Evolutionary conservation across 1,140 invertebrate species (phyloP).

Genomic region (Teleogryllus occipitalis): DNA sequence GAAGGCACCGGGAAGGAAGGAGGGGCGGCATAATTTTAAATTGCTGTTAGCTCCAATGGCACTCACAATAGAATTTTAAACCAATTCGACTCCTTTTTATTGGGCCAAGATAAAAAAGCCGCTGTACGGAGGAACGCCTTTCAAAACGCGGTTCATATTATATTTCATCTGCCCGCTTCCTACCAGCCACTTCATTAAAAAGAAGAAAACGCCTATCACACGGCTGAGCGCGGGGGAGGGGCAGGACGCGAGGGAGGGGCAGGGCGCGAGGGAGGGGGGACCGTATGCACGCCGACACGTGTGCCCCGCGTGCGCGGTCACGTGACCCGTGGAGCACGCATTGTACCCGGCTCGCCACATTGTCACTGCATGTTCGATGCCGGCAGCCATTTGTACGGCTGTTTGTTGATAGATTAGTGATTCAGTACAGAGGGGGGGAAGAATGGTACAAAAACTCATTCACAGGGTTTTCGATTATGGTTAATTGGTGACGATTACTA

Average conservation of each 20-base stretch:
- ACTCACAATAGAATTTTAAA: neutral
- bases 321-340: neutral
- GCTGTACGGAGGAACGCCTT: neutral
- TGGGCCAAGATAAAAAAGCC: neutral
- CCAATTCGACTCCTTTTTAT: slow-evolving; percentile 4
- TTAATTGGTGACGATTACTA: no score
- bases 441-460: neutral
- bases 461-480: no score
- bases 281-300: neutral
- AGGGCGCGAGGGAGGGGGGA: no score
- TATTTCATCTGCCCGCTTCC: neutral
- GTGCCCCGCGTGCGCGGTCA: neutral
- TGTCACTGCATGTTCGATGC: neutral
- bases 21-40: slow-evolving; percentile 5
- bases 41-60: neutral
- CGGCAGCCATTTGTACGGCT: neutral
- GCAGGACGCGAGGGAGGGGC: no score
- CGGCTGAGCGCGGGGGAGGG: neutral
- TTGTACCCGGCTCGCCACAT: neutral
- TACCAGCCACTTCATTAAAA: slow-evolving; percentile 4
- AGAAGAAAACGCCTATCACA: neutral
- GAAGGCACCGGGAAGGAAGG: neutral
- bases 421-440: neutral
- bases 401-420: neutral
- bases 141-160: neutral